Conservation (phyloP, 2,113 vertebrate species). For the Benitochromis conjunctus region DNA sequence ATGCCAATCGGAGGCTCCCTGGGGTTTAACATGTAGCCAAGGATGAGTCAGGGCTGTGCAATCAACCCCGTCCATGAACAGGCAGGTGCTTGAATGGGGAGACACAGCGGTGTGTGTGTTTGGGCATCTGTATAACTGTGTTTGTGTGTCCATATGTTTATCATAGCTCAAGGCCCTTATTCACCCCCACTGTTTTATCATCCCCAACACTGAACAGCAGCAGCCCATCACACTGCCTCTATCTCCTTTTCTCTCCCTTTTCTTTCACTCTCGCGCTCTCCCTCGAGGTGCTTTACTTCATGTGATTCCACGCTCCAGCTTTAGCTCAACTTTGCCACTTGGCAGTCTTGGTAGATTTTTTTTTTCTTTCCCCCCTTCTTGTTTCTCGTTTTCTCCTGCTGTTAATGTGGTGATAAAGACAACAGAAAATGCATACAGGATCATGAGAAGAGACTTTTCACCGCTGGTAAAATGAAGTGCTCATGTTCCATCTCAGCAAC, state of each 20-base stretch:
- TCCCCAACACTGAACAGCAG: constrained; percentile 63
- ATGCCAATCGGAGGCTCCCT: constrained; percentile 70
- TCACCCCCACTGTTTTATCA: constrained; percentile 71
- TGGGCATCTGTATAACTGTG: constrained; percentile 15
- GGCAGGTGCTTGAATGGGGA: constrained; percentile 58
- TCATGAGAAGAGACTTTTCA: constrained; percentile 49
- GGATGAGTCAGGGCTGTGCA: constrained; percentile 73
- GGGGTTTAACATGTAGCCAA: constrained; percentile 69
- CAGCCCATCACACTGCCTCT: constrained; percentile 55
- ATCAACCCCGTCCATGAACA: constrained; percentile 60
- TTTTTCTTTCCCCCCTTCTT: constrained; percentile 45
- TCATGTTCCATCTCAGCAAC: constrained; percentile 36
- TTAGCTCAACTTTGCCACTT: constrained; percentile 75
- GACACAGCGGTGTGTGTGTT: constrained; percentile 26
- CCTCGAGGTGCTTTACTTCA: constrained; percentile 68
- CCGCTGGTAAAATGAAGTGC: constrained; percentile 54
- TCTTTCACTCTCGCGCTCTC: constrained; percentile 57
- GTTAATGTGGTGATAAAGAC: constrained; percentile 69
- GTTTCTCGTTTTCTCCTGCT: constrained; percentile 64
- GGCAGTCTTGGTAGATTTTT: constrained; percentile 60
- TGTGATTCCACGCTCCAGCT: constrained; percentile 71
- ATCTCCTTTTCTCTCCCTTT: constrained; percentile 52
- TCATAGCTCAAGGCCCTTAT: constrained; percentile 62
- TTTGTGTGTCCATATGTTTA: constrained; percentile 58
- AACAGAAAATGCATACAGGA: constrained; percentile 67